Evolutionary conservation across 2,797 vertebrate genomes (phyloP).

Genomic region (Glossophaga mutica): DNA sequence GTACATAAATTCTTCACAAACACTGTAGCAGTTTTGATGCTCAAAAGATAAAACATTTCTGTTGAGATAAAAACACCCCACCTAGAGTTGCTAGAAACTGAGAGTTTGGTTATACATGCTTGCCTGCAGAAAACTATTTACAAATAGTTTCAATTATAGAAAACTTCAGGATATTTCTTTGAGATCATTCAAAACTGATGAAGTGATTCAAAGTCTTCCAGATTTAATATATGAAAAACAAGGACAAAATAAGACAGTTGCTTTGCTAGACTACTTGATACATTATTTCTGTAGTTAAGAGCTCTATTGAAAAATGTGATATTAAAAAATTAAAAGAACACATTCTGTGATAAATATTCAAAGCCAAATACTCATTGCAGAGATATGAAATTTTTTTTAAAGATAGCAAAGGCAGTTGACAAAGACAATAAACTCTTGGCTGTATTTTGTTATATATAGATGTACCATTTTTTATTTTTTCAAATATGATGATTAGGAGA

Average conservation of each 20-base stretch:
- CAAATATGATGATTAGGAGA: not conserved
- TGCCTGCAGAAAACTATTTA: not conserved
- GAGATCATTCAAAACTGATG: not conserved
- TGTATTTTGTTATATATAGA: not conserved
- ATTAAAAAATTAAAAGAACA: not conserved
- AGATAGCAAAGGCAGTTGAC: not conserved
- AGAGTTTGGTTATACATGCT: not conserved
- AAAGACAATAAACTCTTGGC: not conserved
- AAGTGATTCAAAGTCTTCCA: not conserved
- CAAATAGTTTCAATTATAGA: not conserved
- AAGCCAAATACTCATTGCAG: not conserved
- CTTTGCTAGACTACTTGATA: not conserved
- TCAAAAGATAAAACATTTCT: not conserved
- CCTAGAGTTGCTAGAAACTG: not conserved
- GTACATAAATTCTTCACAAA: not conserved
- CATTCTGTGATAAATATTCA: not conserved
- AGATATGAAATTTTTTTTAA: not conserved
- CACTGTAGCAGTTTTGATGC: not conserved
- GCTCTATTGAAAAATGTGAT: not conserved
- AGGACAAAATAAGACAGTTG: not conserved
- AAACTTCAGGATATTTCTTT: slow-evolving; percentile 2
- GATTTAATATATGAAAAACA: slow-evolving; percentile 9
- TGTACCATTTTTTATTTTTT: not conserved
- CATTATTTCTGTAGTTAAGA: not conserved
- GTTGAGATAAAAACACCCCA: not conserved